Evolutionary conservation across 2,113 vertebrate species (phyloP).

Genomic region (Gracilinanus agilis): DNA sequence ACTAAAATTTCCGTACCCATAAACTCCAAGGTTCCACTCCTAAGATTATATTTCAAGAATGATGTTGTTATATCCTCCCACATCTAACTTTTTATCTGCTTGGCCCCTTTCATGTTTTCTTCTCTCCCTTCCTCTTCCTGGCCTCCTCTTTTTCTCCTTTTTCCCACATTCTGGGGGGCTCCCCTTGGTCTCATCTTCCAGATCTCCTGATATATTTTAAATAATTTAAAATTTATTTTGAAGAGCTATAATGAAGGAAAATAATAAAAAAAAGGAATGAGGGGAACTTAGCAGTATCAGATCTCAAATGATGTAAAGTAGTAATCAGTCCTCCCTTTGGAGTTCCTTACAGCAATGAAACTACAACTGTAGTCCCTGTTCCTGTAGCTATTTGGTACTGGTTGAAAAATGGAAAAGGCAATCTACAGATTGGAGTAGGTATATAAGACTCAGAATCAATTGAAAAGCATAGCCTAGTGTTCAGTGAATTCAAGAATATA

Average conservation of each 20-base stretch:
- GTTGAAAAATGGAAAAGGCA: no score
- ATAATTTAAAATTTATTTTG: background rate
- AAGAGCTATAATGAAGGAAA: background rate
- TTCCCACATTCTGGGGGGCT: background rate
- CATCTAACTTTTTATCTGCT: background rate
- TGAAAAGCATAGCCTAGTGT: no score
- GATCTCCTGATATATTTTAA: background rate
- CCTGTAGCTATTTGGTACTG: no score
- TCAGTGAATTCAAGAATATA: no score
- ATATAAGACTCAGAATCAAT: no score
- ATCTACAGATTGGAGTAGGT: no score
- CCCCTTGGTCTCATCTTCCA: background rate
- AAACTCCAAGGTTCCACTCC: no score
- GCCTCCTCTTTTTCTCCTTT: background rate
- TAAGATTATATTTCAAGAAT: no score
- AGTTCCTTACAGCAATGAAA: background rate
- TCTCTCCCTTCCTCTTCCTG: background rate
- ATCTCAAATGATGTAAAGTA: background rate
- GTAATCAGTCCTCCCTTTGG: background rate
- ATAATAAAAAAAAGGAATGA: background rate
- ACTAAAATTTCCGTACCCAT: no score
- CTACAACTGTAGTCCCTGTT: background rate
- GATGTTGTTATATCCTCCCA: no score
- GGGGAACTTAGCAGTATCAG: background rate
- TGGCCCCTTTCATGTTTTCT: background rate